phyloP scores from a whole-genome alignment of 1,140 invertebrate species.

The Colletes latitarsis region DNA sequence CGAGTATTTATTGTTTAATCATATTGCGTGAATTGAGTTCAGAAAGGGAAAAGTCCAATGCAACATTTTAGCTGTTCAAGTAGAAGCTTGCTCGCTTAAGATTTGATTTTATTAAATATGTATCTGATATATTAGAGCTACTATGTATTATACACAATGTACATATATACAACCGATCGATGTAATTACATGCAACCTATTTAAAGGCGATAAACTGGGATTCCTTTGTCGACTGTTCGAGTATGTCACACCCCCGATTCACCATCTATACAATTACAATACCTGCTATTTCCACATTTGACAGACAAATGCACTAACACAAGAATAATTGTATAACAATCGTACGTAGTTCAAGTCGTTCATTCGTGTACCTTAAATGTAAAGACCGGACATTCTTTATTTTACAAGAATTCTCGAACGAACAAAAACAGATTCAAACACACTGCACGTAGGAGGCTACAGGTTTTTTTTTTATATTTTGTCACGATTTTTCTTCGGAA shows the following conservation, averaged over 20 bases:
- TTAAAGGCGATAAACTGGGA: slow-evolving; percentile 49
- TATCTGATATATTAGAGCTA: slow-evolving; percentile 79
- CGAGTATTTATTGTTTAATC: slow-evolving; percentile 50
- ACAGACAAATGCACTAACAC: not conserved
- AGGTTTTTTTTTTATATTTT: too few relatives aligned
- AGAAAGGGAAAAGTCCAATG: too few relatives aligned
- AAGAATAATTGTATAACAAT: not conserved
- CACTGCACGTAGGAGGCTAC: too few relatives aligned
- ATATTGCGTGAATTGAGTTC: not conserved
- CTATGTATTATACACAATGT: slow-evolving; percentile 80
- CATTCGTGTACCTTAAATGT: not conserved
- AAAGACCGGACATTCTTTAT: not conserved
- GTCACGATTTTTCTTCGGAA: too few relatives aligned
- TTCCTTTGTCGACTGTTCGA: slow-evolving; percentile 37
- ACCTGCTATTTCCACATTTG: not conserved
- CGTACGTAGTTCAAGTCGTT: too few relatives aligned
- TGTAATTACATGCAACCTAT: slow-evolving; percentile 36
- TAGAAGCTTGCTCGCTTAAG: not conserved
- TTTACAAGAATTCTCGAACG: not conserved
- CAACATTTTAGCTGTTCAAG: too few relatives aligned
- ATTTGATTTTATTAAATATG: slow-evolving; percentile 76
- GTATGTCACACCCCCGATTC: not conserved
- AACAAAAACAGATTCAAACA: not conserved
- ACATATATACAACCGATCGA: slow-evolving; percentile 79
- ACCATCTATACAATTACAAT: slow-evolving; percentile 23